Percentiles rank a stretch among this genome's conserved stretches.
Evolutionary conservation across 2,888 invertebrate species (phyloP).

Genomic region (Physocephala rufipes): DNA sequence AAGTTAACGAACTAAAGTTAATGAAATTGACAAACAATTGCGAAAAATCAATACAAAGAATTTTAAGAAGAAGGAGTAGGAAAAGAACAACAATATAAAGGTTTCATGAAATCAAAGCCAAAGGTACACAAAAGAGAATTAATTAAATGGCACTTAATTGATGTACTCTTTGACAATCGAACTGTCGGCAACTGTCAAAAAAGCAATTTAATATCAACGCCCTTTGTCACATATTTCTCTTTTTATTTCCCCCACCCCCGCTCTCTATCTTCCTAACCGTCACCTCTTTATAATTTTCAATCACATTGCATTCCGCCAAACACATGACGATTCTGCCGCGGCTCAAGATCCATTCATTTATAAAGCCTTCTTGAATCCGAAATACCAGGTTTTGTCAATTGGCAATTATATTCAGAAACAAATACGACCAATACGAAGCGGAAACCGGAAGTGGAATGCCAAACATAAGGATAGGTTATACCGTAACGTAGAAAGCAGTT

Average conservation of each 20-base stretch:
- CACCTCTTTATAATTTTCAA: no score
- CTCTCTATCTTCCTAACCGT: background rate
- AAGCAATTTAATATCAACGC: background rate
- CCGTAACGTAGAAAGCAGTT: slow-evolving; percentile 12
- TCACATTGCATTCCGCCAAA: no score
- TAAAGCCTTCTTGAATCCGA: no score
- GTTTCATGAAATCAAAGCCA: background rate
- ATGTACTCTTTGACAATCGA: background rate
- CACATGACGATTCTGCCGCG: no score
- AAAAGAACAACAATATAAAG: background rate
- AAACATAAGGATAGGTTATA: slow-evolving; percentile 1
- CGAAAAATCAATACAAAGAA: background rate
- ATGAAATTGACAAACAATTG: background rate
- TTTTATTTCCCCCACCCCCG: no score
- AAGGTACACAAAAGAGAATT: slow-evolving; percentile 11
- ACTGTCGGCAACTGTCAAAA: background rate
- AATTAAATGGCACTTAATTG: slow-evolving; percentile 24
- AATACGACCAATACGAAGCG: background rate
- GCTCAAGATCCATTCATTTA: no score
- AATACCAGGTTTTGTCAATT: no score
- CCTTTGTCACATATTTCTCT: no score
- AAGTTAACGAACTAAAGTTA: no score
- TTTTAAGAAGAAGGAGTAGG: no score
- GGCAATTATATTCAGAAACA: background rate
- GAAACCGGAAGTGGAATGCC: slow-evolving; percentile 27